phyloP scores from a whole-genome alignment of 1,140 invertebrate genomes.

The Popillia japonica region DNA sequence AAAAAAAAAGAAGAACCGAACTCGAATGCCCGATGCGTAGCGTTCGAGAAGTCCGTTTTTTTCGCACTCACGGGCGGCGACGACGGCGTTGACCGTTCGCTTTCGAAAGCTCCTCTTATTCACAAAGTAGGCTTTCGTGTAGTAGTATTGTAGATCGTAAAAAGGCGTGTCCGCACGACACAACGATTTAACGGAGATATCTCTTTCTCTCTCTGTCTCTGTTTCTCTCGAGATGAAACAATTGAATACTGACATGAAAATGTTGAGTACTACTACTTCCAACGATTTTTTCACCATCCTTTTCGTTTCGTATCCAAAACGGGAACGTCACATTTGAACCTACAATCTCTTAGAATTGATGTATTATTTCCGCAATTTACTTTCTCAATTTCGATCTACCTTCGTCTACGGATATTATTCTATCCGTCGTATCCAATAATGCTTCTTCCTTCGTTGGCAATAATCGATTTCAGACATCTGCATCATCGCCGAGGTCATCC shows the following conservation, averaged over 20 bases:
- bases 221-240: neutral
- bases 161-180: slow-evolving; percentile 2
- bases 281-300: too few species aligned
- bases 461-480: slow-evolving; percentile 31
- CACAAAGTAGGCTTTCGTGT: neutral
- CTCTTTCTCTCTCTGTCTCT: too few species aligned
- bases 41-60: neutral
- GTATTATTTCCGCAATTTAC: neutral
- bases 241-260: neutral
- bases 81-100: neutral
- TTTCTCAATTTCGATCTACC: neutral
- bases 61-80: neutral
- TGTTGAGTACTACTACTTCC: too few species aligned
- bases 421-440: neutral
- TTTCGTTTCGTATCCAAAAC: too few species aligned
- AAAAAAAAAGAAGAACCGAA: too few species aligned
- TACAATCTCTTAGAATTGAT: neutral
- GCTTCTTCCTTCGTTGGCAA: neutral
- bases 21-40: too few species aligned
- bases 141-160: too few species aligned
- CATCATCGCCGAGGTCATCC: slow-evolving; percentile 13
- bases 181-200: too few species aligned
- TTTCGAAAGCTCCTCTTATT: neutral
- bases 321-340: neutral
- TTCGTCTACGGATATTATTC: neutral